These are phyloP conservation scores for Leptosomus discolor DNA, from an alignment of 2,113 vertebrate species.

Conservation along the genomic window DNA sequence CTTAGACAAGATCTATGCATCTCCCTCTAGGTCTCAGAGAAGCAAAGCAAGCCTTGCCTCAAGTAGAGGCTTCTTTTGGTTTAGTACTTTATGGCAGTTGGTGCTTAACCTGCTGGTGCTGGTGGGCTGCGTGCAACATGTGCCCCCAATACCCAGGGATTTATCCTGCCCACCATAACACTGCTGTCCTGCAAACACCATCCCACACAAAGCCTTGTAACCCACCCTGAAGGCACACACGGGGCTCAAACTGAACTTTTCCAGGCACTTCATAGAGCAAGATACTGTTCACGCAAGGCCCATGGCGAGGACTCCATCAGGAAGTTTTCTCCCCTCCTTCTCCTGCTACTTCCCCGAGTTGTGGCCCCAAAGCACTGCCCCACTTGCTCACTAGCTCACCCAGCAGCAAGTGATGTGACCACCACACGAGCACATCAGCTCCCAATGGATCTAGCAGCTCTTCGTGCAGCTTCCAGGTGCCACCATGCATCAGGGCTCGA, in stretches of 20 bases:
- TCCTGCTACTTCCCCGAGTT: neutral
- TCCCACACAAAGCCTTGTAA: neutral
- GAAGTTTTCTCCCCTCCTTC: neutral
- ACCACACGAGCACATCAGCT: rapidly evolving
- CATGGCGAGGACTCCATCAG: neutral
- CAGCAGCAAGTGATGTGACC: neutral
- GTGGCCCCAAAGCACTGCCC: neutral
- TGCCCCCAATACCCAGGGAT: neutral
- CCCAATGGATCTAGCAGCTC: neutral
- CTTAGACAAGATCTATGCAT: neutral
- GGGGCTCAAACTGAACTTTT: neutral
- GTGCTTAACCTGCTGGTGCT: neutral
- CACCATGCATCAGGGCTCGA: neutral
- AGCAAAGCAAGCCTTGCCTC: neutral
- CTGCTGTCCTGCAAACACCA: neutral
- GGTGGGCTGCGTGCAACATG: neutral
- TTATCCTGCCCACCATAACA: neutral
- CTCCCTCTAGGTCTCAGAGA: neutral
- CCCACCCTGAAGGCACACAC: neutral
- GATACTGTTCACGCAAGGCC: neutral
- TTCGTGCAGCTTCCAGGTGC: neutral
- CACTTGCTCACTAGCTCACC: neutral
- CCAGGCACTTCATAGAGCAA: neutral
- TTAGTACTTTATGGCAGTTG: neutral
- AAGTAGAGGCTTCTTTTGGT: neutral